A percentile compares a stretch with the other conserved stretches of the same genome.
These are phyloP conservation scores for Pseudobourletiella spinata DNA, from an alignment of 1,140 invertebrate species.

Conservation along the genomic window DNA sequence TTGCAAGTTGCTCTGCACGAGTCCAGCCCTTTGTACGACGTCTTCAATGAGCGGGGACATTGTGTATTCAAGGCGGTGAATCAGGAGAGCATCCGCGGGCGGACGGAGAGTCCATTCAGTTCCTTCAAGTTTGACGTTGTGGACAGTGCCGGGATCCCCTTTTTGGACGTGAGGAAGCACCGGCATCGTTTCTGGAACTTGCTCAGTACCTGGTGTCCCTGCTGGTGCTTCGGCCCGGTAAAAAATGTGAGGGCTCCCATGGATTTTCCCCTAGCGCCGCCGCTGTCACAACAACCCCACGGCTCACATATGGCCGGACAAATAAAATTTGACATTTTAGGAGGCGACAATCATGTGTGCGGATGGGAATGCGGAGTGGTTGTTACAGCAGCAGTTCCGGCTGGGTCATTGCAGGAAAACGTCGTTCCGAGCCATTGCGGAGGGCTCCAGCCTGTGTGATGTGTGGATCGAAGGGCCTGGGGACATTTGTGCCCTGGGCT, in stretches of 20 bases:
- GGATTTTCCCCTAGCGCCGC: too few species aligned
- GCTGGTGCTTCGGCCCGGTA: background rate
- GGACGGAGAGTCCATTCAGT: too few species aligned
- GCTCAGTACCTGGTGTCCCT: background rate
- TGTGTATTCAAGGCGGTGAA: background rate
- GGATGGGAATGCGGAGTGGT: too few species aligned
- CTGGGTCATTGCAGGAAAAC: background rate
- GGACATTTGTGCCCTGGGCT: background rate
- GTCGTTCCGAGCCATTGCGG: background rate
- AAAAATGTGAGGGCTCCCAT: too few species aligned
- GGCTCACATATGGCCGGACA: too few species aligned
- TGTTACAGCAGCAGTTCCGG: background rate
- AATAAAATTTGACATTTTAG: too few species aligned
- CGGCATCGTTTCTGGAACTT: background rate
- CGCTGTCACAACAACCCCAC: too few species aligned
- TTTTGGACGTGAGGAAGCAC: background rate
- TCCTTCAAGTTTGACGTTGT: background rate
- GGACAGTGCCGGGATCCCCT: background rate
- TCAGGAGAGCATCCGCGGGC: too few species aligned
- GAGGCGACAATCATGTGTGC: too few species aligned
- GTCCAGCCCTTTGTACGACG: background rate
- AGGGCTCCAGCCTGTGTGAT: background rate
- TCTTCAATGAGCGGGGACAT: background rate
- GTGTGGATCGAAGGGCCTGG: background rate
- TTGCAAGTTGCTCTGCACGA: too few species aligned